These are phyloP conservation scores for Cheilosia scutellata DNA, from an alignment of 2,888 invertebrate species.

Conservation along the genomic window DNA sequence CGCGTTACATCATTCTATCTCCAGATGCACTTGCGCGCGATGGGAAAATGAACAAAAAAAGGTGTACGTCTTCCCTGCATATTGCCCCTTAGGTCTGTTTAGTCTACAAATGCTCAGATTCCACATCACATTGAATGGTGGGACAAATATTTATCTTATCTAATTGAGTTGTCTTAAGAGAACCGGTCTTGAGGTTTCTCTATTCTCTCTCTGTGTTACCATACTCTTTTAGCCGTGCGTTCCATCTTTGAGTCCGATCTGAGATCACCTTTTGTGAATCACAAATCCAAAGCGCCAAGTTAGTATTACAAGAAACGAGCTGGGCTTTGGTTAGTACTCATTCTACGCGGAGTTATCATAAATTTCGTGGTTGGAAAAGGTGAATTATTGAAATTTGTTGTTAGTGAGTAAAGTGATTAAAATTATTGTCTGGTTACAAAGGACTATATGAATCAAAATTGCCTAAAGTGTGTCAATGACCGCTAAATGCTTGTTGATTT, in stretches of 20 bases:
- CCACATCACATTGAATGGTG: slow-evolving; percentile 35
- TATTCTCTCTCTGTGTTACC: not conserved
- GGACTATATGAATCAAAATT: not conserved
- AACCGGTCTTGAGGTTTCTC: slow-evolving; percentile 6
- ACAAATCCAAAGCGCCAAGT: slow-evolving; percentile 30
- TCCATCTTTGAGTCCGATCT: slow-evolving; percentile 13
- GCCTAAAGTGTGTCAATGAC: slow-evolving; percentile 48
- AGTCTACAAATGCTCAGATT: slow-evolving; percentile 1
- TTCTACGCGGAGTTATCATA: slow-evolving; percentile 20
- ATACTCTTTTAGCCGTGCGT: slow-evolving; percentile 23
- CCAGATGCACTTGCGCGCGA: slow-evolving; percentile 27
- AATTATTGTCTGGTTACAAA: not conserved
- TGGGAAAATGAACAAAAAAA: slow-evolving; percentile 15
- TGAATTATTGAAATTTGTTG: slow-evolving; percentile 33
- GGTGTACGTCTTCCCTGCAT: slow-evolving; percentile 5
- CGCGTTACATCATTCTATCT: slow-evolving; percentile 39
- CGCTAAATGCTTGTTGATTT: slow-evolving; percentile 20
- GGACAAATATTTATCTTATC: slow-evolving; percentile 56
- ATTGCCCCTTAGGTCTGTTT: not conserved
- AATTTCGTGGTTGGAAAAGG: slow-evolving; percentile 43
- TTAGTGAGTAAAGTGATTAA: slow-evolving; percentile 3
- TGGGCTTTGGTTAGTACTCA: slow-evolving; percentile 36
- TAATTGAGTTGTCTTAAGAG: slow-evolving; percentile 72
- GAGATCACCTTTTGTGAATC: slow-evolving; percentile 69
- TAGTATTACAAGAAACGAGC: slow-evolving; percentile 65